Conservation (phyloP, 2,888 invertebrate genomes). For the Morpho helenor region DNA sequence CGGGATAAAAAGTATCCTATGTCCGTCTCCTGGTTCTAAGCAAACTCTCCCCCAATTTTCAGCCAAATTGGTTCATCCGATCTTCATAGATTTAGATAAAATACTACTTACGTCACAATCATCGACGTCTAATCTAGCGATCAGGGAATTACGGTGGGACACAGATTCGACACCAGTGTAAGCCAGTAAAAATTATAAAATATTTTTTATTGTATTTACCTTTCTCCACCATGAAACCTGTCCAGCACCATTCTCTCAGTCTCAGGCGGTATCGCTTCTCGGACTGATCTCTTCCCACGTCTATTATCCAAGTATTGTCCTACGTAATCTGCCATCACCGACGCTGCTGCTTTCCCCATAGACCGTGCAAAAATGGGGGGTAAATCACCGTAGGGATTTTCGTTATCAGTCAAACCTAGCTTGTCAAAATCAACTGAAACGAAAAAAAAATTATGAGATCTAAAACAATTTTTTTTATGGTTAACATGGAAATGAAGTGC, state of each 20-base stretch:
- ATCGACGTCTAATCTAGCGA: too few species aligned
- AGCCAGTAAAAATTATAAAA: too few species aligned
- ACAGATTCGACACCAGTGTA: too few species aligned
- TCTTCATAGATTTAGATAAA: too few species aligned
- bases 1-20: too few species aligned
- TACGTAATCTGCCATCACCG: slow-evolving; percentile 85
- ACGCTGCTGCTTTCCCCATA: slow-evolving; percentile 86
- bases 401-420: slow-evolving; percentile 91
- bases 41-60: too few species aligned
- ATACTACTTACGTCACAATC: too few species aligned
- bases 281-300: slow-evolving; percentile 68
- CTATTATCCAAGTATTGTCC: slow-evolving; percentile 83
- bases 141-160: too few species aligned
- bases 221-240: slow-evolving; percentile 89
- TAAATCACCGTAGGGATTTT: slow-evolving; percentile 90
- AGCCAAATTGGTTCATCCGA: too few species aligned
- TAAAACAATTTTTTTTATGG: not conserved
- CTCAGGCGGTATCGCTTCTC: slow-evolving; percentile 48
- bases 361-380: slow-evolving; percentile 88
- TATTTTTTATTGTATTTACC: slow-evolving; percentile 42
- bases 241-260: slow-evolving; percentile 54
- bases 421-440: slow-evolving; percentile 90
- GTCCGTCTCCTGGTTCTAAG: too few species aligned
- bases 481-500: too few species aligned
- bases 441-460: not conserved